Evolutionary conservation across 2,113 vertebrate species (phyloP), one percentile per base, ranked within the genome.

Genomic region (Ochotona curzoniae): DNA sequence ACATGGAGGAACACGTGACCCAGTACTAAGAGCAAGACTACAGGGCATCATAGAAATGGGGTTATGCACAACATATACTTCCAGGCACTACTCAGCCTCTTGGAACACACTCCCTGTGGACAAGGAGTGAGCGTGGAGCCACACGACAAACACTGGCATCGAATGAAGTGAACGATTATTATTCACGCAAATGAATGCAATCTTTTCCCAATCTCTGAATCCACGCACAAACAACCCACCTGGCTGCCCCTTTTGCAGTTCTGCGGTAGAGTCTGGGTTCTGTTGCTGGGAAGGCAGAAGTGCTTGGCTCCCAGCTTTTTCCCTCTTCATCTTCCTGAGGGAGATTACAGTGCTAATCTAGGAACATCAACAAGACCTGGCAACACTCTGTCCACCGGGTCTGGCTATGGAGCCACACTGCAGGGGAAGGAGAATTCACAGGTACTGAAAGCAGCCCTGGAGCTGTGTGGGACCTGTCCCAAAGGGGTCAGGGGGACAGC

Each of bases 121-220:
- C 54, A 57, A 57, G 54, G 54, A 18, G 54, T 17, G 54, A 57
- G 14, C 14, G 4, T 5, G 14, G 54, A 15, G 17, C 54, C 54
- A 57, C 54, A 2, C 18, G 5, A 57, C 6, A 14, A 13, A 15
- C 54, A 57, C 54, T 57, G 47, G 63, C 63, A 89, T 44, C 64
- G 87, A 83, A 86, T 64, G 35, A 75, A 92, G 60, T 35, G 76
- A 90, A 74, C 79, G 32, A 69, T 90, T 61, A 47, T 47, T 88
- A 93, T 87, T 57, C 49, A 26, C 35, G 2, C n/a, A 64, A 8
- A 28, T n/a, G 61, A 71, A 67, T 51, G 28, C 47, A 89, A 63
- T 7, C 23, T 79, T 54, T 74, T 44, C 25, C 1, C 38, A 44
- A 28, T 69, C 26, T 93, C 32, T 60, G 5, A 32, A 83, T 54